Base-by-base conservation (phyloP, 2,797 vertebrate species). In the Acanthornis magna region DNA sequence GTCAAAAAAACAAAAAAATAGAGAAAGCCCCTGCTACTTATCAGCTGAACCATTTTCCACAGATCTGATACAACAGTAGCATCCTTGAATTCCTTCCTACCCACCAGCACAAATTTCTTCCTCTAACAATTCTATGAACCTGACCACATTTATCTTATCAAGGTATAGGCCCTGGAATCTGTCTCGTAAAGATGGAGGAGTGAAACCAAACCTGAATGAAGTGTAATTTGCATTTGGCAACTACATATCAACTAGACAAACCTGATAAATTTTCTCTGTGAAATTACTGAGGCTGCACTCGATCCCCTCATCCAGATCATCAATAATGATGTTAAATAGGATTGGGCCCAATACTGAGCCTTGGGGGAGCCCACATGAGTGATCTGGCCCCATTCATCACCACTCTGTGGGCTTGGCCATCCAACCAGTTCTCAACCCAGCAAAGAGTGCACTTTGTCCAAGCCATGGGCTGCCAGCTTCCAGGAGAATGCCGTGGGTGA, bases 351-450 rank as follows among this genome's bases (percentile, higher is more conserved):
- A 6, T 13, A 38, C 29, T 38, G 43, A 70, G 20, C 43, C 32
- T 17, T 38, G 27, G 25, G 36, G 36, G 29, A 51, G 5, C 23
- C 16, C 72, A 13, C n/a, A 13, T 13, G 11, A 2, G 7, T 16
- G 29, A 16, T 21, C 4, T 0, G 4, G 8, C 36, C 7, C 21
- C 17, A 6, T 19, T 45, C 17, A 11, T 2, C 10, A 26, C 5
- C 72, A 19, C n/a, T 16, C n/a, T 26, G n/a, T 58, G 58, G 17
- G 17, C 20, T 7, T 2, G 7, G 38, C 38, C 51, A 38, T 40
- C 5, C 51, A 77, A n/a, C 29, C n/a, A 70, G 5, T 34, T 63
- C 26, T 5, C 63, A 40, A 34, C 20, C 11, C 23, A 34, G 14
- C 11, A 38, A 22, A 71, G 3, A 58, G 53, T 34, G 21, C 18